Conservation (phyloP, 2,113 vertebrate genomes). For the Dendropsophus ebraccatus region DNA sequence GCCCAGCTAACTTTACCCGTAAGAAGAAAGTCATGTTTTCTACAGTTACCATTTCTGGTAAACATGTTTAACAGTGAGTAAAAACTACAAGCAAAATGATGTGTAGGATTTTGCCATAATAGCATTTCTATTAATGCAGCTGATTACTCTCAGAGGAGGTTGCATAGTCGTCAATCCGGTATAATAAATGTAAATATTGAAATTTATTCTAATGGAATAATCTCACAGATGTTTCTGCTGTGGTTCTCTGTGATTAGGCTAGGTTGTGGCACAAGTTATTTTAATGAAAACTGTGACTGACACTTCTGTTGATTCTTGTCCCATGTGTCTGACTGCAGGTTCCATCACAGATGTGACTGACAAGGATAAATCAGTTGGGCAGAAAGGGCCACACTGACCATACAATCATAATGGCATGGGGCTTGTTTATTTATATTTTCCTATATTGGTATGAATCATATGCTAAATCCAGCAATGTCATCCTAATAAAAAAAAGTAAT, state of each 20-base stretch:
- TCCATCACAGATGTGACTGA: slow-evolving; percentile 33
- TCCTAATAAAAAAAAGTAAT: too few species aligned
- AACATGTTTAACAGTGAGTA: slow-evolving; percentile 34
- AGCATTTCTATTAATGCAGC: slow-evolving; percentile 40
- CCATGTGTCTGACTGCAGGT: background rate
- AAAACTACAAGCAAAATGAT: slow-evolving; percentile 7
- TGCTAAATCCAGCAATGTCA: background rate
- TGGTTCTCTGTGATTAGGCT: slow-evolving; percentile 38
- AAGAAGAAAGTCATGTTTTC: background rate
- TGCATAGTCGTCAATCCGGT: slow-evolving; percentile 3
- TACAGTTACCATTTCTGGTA: slow-evolving; percentile 28
- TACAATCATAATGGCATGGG: background rate
- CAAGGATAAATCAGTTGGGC: slow-evolving; percentile 19
- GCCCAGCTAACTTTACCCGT: background rate
- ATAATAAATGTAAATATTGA: slow-evolving; percentile 52
- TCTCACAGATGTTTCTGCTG: slow-evolving; percentile 47
- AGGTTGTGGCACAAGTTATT: slow-evolving; percentile 39
- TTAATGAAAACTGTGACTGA: slow-evolving; percentile 48
- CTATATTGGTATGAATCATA: background rate
- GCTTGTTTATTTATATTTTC: background rate
- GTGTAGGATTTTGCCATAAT: slow-evolving; percentile 28
- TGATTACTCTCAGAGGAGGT: slow-evolving; percentile 51
- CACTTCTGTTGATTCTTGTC: slow-evolving; percentile 37
- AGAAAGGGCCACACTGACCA: background rate
- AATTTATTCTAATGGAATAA: slow-evolving; percentile 52